Conservation (phyloP, 2,888 invertebrate genomes). For the Himalopsyche tibetana region DNA sequence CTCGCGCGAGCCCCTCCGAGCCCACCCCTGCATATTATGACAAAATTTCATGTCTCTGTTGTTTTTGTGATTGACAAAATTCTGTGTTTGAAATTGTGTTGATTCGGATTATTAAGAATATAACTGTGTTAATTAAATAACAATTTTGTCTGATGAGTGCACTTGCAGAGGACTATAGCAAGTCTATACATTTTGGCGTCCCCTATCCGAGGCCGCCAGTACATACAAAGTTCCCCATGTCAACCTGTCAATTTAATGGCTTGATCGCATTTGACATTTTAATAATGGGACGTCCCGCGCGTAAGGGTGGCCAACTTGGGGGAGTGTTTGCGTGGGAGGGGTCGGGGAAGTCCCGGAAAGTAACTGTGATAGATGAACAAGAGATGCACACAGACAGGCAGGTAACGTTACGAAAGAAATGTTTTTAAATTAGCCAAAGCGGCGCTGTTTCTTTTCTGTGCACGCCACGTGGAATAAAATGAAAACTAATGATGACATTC, state of each 20-base stretch:
- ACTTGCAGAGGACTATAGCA: background rate
- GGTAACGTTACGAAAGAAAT: conserved; percentile 45
- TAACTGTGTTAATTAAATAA: no score
- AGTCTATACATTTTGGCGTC: background rate
- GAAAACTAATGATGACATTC: conserved; percentile 39
- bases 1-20: no score
- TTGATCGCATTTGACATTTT: conserved; percentile 63
- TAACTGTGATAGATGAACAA: conserved; percentile 48
- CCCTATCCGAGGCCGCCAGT: background rate
- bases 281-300: conserved; percentile 58
- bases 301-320: conserved; percentile 36
- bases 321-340: conserved; percentile 40
- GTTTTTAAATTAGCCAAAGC: conserved; percentile 43
- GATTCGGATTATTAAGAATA: no score
- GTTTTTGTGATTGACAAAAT: no score
- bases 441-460: background rate
- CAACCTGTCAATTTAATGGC: conserved; percentile 58
- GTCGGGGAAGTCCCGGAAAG: conserved; percentile 19
- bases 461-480: conserved; percentile 31
- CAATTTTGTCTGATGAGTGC: background rate
- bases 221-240: conserved; percentile 44
- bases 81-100: no score
- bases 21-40: no score
- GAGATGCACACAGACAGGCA: conserved; percentile 46
- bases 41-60: no score